phyloP scores from a whole-genome alignment of 2,797 vertebrate species.

The Molossus alvarezi region DNA sequence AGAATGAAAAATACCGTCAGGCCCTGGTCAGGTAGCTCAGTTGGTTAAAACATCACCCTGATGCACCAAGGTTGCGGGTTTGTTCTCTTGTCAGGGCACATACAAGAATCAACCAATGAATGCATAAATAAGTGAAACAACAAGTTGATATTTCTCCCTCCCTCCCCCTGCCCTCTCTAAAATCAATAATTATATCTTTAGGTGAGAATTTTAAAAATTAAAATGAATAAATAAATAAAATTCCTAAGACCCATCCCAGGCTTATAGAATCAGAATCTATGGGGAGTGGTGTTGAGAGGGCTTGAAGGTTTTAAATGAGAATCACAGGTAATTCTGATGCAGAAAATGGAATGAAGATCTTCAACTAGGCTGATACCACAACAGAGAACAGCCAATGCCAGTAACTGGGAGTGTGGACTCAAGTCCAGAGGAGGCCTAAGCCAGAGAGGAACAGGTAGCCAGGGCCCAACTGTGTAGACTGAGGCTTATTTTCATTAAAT shows the following conservation, averaged over 20 bases:
- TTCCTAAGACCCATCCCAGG: background rate
- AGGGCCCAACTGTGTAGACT: background rate
- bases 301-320: background rate
- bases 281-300: background rate
- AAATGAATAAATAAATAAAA: background rate
- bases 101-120: background rate
- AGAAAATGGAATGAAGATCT: background rate
- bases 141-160: background rate
- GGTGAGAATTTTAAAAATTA: background rate
- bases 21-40: background rate
- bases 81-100: background rate
- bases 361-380: background rate
- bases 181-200: background rate
- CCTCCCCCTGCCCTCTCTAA: background rate
- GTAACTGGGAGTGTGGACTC: background rate
- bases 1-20: background rate
- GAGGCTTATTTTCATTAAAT: conserved; percentile 58
- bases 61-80: background rate
- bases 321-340: background rate
- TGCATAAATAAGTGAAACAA: background rate
- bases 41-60: background rate
- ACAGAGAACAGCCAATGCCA: background rate
- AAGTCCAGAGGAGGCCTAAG: background rate
- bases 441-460: background rate
- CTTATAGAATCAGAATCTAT: conserved; percentile 2